Conservation (phyloP, 2,113 vertebrate species). For the Poecile atricapillus region DNA sequence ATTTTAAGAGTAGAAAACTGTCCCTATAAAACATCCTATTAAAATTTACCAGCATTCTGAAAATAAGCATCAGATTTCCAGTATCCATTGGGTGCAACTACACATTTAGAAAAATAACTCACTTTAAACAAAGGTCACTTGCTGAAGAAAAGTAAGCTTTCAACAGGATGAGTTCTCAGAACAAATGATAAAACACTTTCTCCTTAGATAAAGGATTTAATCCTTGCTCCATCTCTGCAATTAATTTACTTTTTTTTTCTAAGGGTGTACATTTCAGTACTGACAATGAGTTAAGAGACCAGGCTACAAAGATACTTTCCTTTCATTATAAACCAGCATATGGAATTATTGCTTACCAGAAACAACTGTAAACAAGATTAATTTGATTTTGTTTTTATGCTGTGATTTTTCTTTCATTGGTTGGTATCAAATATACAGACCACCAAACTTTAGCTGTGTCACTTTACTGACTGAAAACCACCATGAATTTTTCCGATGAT, state of each 20-base stretch:
- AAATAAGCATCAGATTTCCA: conserved; percentile 47
- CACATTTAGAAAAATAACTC: conserved; percentile 45
- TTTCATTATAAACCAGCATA: background rate
- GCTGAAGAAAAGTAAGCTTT: conserved; percentile 35
- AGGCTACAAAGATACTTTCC: background rate
- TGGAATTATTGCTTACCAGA: background rate
- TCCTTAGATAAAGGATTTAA: background rate
- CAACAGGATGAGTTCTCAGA: background rate
- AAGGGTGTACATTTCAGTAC: background rate
- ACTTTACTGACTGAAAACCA: background rate
- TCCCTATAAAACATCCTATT: conserved; percentile 42
- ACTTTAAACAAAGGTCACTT: conserved; percentile 63
- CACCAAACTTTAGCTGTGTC: background rate
- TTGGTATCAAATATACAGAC: background rate
- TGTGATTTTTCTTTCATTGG: conserved; percentile 6
- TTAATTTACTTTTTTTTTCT: background rate
- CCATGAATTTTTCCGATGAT: background rate
- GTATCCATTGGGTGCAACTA: background rate
- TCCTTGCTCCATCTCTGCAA: background rate
- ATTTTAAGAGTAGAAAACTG: conserved; percentile 60
- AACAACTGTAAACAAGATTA: background rate
- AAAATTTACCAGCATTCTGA: conserved; percentile 24
- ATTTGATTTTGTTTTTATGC: background rate
- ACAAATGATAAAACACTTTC: background rate
- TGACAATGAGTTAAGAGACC: background rate